phyloP scores from a whole-genome alignment of 2,113 vertebrate genomes.

The Oenanthe oenanthe region DNA sequence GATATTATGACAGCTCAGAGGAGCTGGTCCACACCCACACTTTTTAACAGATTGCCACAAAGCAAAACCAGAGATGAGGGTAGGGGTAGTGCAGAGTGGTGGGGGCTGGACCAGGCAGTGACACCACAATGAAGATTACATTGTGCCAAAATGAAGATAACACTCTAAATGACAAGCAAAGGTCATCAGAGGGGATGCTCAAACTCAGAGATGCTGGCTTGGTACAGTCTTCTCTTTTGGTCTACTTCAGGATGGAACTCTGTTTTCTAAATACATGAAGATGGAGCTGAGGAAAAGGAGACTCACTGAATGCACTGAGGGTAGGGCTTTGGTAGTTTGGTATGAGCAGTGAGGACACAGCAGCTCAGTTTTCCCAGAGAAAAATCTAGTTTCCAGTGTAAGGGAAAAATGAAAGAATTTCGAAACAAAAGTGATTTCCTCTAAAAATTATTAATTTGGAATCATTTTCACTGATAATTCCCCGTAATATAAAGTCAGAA shows the following conservation, averaged over 20 bases:
- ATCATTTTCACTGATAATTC: not conserved
- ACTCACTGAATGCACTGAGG: not conserved
- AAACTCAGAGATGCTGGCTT: not conserved
- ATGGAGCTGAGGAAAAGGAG: not conserved
- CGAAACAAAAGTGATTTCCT: not conserved
- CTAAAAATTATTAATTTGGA: not conserved
- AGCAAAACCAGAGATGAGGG: not conserved
- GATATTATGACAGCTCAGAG: slow-evolving; percentile 3
- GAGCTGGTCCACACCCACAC: not conserved
- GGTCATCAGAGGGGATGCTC: not conserved
- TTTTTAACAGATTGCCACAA: not conserved
- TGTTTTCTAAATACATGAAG: not conserved
- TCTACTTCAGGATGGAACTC: not conserved
- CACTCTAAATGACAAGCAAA: not conserved
- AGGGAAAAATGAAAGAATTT: not conserved
- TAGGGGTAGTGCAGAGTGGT: not conserved
- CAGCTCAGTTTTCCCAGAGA: not conserved
- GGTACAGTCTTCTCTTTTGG: not conserved
- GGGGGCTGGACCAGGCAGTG: not conserved
- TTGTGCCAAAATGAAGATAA: not conserved
- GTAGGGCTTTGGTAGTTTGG: not conserved
- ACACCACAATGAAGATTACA: not conserved
- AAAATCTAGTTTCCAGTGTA: not conserved
- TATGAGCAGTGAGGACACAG: rapidly evolving
- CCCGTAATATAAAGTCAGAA: not conserved